These are phyloP conservation scores for Allophyes oxyacanthae DNA, from an alignment of 2,888 invertebrate species.

Conservation along the genomic window DNA sequence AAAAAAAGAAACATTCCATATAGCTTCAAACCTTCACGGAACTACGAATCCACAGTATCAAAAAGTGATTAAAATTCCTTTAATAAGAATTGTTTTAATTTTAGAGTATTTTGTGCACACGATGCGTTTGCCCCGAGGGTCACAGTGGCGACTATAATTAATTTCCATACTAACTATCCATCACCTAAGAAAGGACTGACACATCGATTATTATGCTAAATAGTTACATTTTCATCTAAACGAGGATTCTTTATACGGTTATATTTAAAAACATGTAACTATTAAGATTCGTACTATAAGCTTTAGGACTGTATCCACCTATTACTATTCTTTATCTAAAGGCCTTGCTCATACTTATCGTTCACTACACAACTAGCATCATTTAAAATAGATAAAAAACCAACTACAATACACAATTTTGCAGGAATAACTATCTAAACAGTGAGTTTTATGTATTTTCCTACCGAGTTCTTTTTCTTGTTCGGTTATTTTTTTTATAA, in stretches of 20 bases:
- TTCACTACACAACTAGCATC: constrained; percentile 83
- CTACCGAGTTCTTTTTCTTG: constrained; percentile 64
- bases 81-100: constrained; percentile 61
- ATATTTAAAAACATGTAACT: constrained; percentile 76
- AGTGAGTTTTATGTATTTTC: constrained; percentile 76
- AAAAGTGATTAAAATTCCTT: constrained; percentile 77
- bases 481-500: constrained; percentile 72
- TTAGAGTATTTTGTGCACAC: constrained; percentile 84
- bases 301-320: constrained; percentile 79
- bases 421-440: constrained; percentile 82
- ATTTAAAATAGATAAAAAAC: constrained; percentile 84
- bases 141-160: constrained; percentile 61
- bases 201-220: constrained; percentile 78
- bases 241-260: constrained; percentile 76
- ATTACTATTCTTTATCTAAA: constrained; percentile 71
- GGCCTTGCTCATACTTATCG: constrained; percentile 65
- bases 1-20: constrained; percentile 64
- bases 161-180: constrained; percentile 56
- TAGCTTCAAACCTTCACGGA: constrained; percentile 67
- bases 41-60: constrained; percentile 71
- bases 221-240: constrained; percentile 76
- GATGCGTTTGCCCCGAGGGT: constrained; percentile 60
- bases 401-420: constrained; percentile 77
- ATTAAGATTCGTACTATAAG: constrained; percentile 82
- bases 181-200: constrained; percentile 70